A percentile compares a stretch with the other conserved stretches of the same genome.
These are phyloP conservation scores for Himalopsyche tibetana DNA, from an alignment of 2,888 invertebrate genomes.

Conservation along the genomic window DNA sequence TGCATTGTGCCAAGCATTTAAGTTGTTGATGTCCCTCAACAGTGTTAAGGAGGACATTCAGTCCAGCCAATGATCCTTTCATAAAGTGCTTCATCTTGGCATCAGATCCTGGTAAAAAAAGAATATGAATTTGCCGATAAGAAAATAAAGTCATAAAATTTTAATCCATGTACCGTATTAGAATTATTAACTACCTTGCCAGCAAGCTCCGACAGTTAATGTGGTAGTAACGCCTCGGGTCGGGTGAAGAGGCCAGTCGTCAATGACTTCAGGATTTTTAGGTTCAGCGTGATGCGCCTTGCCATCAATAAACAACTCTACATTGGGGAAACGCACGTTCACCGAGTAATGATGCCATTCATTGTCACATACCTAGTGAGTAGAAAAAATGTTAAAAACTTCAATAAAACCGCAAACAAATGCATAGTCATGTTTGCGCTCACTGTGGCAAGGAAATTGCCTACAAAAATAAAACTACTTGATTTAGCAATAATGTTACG, in stretches of 20 bases:
- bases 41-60: slow-evolving; percentile 86
- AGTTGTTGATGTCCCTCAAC: slow-evolving; percentile 86
- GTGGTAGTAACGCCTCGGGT: slow-evolving; percentile 96
- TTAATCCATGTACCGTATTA: not conserved
- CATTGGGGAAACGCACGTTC: slow-evolving; percentile 94
- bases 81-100: slow-evolving; percentile 94
- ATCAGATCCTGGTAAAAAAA: slow-evolving; percentile 82
- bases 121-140: not conserved
- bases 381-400: too few species aligned
- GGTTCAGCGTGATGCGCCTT: slow-evolving; percentile 72
- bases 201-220: slow-evolving; percentile 96
- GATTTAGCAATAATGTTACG: too few species aligned
- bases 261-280: slow-evolving; percentile 95
- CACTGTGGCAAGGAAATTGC: too few species aligned
- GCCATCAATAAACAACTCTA: slow-evolving; percentile 93
- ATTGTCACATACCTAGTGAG: slow-evolving; percentile 90
- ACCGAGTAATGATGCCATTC: slow-evolving; percentile 99
- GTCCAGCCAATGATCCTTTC: slow-evolving; percentile 90
- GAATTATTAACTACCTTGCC: slow-evolving; percentile 83
- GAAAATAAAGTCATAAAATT: not conserved
- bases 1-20: slow-evolving; percentile 87
- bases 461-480: too few species aligned
- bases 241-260: slow-evolving; percentile 99
- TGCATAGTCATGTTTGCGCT: too few species aligned
- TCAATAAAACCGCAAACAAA: too few species aligned